These are phyloP conservation scores for Eurypyga helias DNA, from an alignment of 2,113 vertebrate species.

Conservation along the genomic window DNA sequence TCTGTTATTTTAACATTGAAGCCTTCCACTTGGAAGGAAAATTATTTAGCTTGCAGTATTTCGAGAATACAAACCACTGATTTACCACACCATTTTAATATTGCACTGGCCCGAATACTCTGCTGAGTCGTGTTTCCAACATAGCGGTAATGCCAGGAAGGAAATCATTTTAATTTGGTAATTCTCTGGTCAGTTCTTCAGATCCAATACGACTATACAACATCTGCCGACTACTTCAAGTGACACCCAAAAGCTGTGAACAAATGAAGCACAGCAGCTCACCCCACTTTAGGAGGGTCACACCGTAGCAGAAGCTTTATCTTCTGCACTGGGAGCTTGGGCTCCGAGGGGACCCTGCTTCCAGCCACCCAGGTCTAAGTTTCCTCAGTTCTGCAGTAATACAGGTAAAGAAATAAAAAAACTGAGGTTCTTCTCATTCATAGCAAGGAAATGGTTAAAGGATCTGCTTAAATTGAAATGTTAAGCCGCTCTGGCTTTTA, in stretches of 20 bases:
- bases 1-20: not conserved
- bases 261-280: not conserved
- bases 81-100: not conserved
- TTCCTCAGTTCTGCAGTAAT: not conserved
- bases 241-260: not conserved
- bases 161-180: not conserved
- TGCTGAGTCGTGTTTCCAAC: not conserved
- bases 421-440: not conserved
- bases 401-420: not conserved
- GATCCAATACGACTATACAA: not conserved
- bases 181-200: not conserved
- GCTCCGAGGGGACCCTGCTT: not conserved
- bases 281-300: not conserved
- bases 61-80: not conserved
- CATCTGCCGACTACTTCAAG: not conserved
- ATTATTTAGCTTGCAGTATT: not conserved
- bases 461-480: not conserved
- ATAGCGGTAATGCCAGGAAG: not conserved
- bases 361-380: not conserved
- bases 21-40: not conserved
- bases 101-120: not conserved
- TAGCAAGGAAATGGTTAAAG: not conserved
- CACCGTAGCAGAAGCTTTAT: not conserved
- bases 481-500: not conserved
- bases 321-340: accelerated